Conservation (phyloP, 2,888 invertebrate species). For the Calliopum simillimum region DNA sequence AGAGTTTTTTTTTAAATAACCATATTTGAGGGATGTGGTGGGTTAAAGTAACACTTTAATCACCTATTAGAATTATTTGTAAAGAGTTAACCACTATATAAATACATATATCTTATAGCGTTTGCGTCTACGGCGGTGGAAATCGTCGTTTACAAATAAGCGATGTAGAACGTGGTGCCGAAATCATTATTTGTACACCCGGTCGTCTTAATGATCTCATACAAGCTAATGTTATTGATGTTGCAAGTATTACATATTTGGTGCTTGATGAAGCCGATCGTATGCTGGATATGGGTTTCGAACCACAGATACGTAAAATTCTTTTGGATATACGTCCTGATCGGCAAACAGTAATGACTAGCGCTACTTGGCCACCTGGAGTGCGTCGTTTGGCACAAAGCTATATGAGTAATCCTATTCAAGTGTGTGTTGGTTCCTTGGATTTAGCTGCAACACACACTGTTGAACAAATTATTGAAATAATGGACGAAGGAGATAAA, state of each 20-base stretch:
- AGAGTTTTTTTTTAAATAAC: too few relatives aligned
- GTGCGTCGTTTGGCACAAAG: slow-evolving; percentile 86
- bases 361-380: slow-evolving; percentile 94
- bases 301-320: slow-evolving; percentile 87
- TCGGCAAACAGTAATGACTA: slow-evolving; percentile 96
- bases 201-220: slow-evolving; percentile 94
- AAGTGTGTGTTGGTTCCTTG: slow-evolving; percentile 88
- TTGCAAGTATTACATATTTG: slow-evolving; percentile 85
- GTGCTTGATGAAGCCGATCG: slow-evolving; percentile 93
- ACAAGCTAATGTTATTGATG: slow-evolving; percentile 76
- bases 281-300: slow-evolving; percentile 90
- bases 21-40: too few relatives aligned
- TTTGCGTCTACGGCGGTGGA: slow-evolving; percentile 94
- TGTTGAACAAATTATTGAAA: slow-evolving; percentile 83
- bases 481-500: slow-evolving; percentile 80
- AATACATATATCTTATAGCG: slow-evolving; percentile 67
- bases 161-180: slow-evolving; percentile 81
- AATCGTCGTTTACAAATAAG: slow-evolving; percentile 83
- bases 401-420: slow-evolving; percentile 91
- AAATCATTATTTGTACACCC: slow-evolving; percentile 95
- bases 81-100: too few relatives aligned
- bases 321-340: slow-evolving; percentile 86
- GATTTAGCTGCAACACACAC: slow-evolving; percentile 92
- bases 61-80: too few relatives aligned
- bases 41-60: too few relatives aligned